Evolutionary conservation across 2,888 invertebrate genomes (phyloP).

Genomic region (Eristalis pertinax): DNA sequence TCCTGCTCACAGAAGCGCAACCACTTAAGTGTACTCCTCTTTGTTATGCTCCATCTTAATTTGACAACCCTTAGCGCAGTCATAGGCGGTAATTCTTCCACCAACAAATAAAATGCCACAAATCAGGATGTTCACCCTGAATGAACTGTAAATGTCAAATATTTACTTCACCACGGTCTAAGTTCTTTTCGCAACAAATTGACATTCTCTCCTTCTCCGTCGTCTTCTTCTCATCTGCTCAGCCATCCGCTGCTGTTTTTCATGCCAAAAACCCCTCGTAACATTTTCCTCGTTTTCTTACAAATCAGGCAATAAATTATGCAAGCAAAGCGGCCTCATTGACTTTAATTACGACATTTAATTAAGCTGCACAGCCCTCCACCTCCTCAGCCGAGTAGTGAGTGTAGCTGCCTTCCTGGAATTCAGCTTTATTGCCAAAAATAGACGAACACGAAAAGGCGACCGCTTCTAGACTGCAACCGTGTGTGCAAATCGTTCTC

Average conservation of each 20-base stretch:
- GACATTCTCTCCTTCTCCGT: neutral
- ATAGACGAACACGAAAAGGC: neutral
- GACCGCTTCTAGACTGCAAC: neutral
- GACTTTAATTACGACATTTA: slow-evolving; percentile 24
- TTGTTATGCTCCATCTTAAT: too few species aligned
- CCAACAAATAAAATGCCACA: neutral
- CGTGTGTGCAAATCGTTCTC: neutral
- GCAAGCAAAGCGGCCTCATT: neutral
- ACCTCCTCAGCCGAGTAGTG: neutral
- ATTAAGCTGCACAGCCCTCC: slow-evolving; percentile 7
- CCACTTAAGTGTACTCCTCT: too few species aligned
- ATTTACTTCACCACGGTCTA: neutral
- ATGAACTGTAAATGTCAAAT: neutral
- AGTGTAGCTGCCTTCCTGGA: neutral
- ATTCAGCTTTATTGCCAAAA: neutral
- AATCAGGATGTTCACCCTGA: neutral
- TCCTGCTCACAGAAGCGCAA: too few species aligned
- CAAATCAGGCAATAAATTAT: slow-evolving; percentile 3
- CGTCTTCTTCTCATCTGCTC: neutral
- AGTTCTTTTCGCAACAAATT: neutral
- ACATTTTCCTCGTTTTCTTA: neutral
- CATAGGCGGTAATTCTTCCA: too few species aligned
- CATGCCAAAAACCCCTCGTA: neutral
- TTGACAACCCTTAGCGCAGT: too few species aligned
- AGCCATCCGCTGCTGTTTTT: neutral